Evolutionary conservation across 2,888 invertebrate genomes (phyloP), one percentile per base, ranked within the genome.

Genomic region (Drosophila meridionalis): DNA sequence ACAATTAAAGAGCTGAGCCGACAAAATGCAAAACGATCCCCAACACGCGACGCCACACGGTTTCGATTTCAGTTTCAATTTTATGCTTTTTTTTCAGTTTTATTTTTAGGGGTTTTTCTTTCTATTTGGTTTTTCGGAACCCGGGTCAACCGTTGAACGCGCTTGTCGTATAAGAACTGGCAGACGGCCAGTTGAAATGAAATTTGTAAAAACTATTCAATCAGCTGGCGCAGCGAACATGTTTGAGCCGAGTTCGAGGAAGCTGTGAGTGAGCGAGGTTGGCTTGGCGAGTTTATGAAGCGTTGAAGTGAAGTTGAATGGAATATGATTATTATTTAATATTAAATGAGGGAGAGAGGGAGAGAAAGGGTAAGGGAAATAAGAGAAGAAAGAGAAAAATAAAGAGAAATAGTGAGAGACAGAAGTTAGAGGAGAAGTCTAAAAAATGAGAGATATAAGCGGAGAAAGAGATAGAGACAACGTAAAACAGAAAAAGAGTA

Each of bases 101-200:
- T 42, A 57, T n/a, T 4, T 50, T 32, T 32, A 50, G 11, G n/a
- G n/a, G 9, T 11, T 42, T 77, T 28, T 26, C 47, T 26, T 30
- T 43, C 47, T 36, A 38, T 26, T 56, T 58, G n/a, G 11, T 42
- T 48, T 56, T 69, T 62, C n/a, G 67, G 47, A 55, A 64, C 58
- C 69, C 65, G 68, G 73, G 70, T 73, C 80, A 73, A 89, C 86
- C 86, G 88, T 75, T 83, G 65, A 58, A 72, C 69, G 70, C 84
- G 89, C 75, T 75, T 81, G 73, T 74, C 77, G 90, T 87, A 60
- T 83, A 80, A 89, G 89, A 88, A 84, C 86, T 85, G 86, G 69
- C 72, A 57, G 70, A 61, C 69, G 30, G 59, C 58, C 58, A 68
- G 80, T 87, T 72, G 69, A 72, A 83, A 83, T 80, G 64, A 65